Base-by-base conservation (phyloP, 2,113 vertebrate genomes). In the Hyperopisus bebe region DNA sequence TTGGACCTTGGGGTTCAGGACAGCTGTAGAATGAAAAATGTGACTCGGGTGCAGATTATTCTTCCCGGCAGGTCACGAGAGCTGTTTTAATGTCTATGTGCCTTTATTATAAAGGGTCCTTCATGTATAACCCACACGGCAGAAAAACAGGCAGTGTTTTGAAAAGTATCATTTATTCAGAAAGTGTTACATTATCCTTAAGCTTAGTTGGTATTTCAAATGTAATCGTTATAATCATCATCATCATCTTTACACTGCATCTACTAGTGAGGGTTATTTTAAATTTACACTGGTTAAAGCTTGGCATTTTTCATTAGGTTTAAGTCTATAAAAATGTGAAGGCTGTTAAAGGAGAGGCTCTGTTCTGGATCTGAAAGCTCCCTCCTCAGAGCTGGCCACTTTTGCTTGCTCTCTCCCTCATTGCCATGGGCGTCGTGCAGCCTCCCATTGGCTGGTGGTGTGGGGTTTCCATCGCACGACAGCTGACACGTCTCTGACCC, bases 381-480 rank as follows among this genome's bases (percentile, higher is more conserved):
- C 39, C 86, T 24, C 39, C 27, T 51, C 48, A 31, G 46, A 50
- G 24, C 47, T 50, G 44, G 42, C 35, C 47, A 13, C 48, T 58
- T 48, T 19, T 11, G 13, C 51, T 10, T 3, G 11, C 85, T 47
- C 85, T 58, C 86, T 42, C 53, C 15, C 35, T 58, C 50, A 39
- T 35, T n/a, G 17, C 47, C 24, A 50, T 27, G 85, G 47, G 47
- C 48, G 24, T 86, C 3, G 48, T n/a, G 24, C 27, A 24, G n/a
- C 47, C 48, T 86, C 48, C 85, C n/a, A 86, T 86, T 86, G 85
- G 85, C 48, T 53, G 11, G n/a, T n/a, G 21, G 11, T 50, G 27
- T 35, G 84, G 27, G 85, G 48, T 87, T 87, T 53, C 85, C 85
- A 87, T 87, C 48, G 85, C 21, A 87, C 50, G 85, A 87, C n/a